Percentiles rank a stretch among this genome's conserved stretches.
Evolutionary conservation across 2,888 invertebrate species (phyloP).

Genomic region (Sinhomidia bicolor): DNA sequence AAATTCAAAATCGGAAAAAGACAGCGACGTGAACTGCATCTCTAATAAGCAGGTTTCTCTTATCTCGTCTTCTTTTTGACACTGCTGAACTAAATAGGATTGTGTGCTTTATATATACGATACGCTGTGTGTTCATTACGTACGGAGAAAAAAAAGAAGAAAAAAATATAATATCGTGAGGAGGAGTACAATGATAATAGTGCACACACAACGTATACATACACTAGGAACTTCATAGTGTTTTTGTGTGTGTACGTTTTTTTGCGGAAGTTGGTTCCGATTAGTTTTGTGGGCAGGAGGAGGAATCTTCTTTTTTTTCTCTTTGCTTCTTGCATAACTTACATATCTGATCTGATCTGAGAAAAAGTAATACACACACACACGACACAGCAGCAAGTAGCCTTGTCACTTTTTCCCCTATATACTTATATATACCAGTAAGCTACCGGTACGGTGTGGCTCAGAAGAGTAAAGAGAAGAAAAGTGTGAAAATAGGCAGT

Average conservation of each 20-base stretch:
- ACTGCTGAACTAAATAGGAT: conserved; percentile 40
- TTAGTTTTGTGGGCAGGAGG: conserved; percentile 20
- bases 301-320: not conserved
- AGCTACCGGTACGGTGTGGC: conserved; percentile 17
- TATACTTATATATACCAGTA: conserved; percentile 8
- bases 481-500: conserved; percentile 40
- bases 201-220: not conserved
- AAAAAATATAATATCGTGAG: not conserved
- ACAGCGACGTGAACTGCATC: conserved; percentile 38
- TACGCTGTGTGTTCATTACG: not conserved
- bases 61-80: conserved; percentile 10
- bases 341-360: conserved; percentile 5
- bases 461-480: conserved; percentile 38
- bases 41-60: conserved; percentile 18
- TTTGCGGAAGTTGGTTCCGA: conserved; percentile 53
- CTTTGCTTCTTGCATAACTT: conserved; percentile 40
- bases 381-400: not conserved
- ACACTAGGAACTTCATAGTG: conserved; percentile 18
- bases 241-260: conserved; percentile 27
- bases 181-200: not conserved
- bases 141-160: conserved; percentile 11
- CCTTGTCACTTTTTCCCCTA: conserved; percentile 12
- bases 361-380: not conserved
- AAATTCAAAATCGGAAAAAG: conserved; percentile 22
- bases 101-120: not conserved